Percentiles rank a stretch among this genome's conserved stretches.
These are phyloP conservation scores for Hyphantria cunea DNA, from an alignment of 1,140 invertebrate genomes.

Conservation along the genomic window DNA sequence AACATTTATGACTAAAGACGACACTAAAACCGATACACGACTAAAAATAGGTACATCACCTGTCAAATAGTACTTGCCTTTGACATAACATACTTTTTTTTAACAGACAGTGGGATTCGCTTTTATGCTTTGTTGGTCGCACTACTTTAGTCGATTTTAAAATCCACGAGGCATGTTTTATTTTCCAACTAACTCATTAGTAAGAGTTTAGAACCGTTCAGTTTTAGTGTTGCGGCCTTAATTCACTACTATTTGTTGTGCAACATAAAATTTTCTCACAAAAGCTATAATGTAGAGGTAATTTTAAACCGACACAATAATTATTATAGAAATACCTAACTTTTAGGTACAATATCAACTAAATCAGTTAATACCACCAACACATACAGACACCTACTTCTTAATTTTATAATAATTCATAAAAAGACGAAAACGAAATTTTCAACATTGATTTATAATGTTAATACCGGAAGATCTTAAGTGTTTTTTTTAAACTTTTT, in stretches of 20 bases:
- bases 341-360: constrained; percentile 74
- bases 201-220: constrained; percentile 31
- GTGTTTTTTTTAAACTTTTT: constrained; percentile 60
- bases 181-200: too few relatives aligned
- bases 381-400: constrained; percentile 73
- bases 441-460: constrained; percentile 57
- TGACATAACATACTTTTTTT: too few relatives aligned
- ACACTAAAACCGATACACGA: constrained; percentile 64
- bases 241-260: constrained; percentile 75
- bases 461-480: constrained; percentile 75
- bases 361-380: constrained; percentile 76
- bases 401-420: constrained; percentile 74
- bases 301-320: constrained; percentile 78
- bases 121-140: too few relatives aligned
- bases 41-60: too few relatives aligned
- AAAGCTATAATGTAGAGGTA: constrained; percentile 80
- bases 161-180: too few relatives aligned
- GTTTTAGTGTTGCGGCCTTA: constrained; percentile 66
- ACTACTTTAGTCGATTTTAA: too few relatives aligned
- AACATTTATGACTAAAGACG: constrained; percentile 76
- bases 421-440: constrained; percentile 75
- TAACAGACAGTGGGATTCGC: too few relatives aligned
- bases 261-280: constrained; percentile 75
- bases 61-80: too few relatives aligned
- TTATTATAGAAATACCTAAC: constrained; percentile 75